A percentile compares a stretch with the other conserved stretches of the same genome.
These are phyloP conservation scores for Xiphorhynchus erythropygius DNA, from an alignment of 2,797 vertebrate genomes.

Conservation along the genomic window DNA sequence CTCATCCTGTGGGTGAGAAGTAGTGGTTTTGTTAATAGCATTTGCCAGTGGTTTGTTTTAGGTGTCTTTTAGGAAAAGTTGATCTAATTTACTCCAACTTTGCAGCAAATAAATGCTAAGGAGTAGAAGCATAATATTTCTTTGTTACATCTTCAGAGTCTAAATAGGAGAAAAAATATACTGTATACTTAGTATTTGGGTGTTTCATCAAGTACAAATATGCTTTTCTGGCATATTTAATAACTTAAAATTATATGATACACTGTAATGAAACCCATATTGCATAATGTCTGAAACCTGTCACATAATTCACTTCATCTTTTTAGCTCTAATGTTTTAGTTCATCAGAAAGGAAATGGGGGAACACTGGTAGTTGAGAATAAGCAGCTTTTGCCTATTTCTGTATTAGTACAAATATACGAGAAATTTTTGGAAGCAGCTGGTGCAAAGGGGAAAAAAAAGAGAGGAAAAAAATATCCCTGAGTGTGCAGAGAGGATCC, in stretches of 20 bases:
- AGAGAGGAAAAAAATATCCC: neutral
- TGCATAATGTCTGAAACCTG: neutral
- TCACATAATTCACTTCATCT: conserved; percentile 26
- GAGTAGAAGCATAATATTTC: conserved; percentile 10
- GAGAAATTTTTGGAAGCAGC: neutral
- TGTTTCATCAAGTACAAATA: conserved; percentile 49
- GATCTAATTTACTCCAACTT: conserved; percentile 56
- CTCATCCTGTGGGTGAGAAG: conserved; percentile 46
- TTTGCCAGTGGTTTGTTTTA: conserved; percentile 48
- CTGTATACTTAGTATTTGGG: conserved; percentile 1
- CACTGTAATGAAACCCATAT: neutral
- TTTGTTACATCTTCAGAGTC: conserved; percentile 30
- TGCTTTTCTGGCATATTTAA: conserved; percentile 28
- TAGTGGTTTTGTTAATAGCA: conserved; percentile 48
- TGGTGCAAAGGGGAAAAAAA: neutral
- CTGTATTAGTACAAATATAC: neutral
- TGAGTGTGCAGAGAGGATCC: neutral
- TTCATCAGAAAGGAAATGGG: neutral
- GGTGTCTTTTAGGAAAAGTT: conserved; percentile 39
- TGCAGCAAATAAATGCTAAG: conserved; percentile 19
- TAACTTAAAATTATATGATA: conserved; percentile 5
- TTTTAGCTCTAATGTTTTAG: conserved; percentile 39
- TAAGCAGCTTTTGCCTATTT: neutral
- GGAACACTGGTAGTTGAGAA: neutral
- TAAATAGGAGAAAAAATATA: neutral